Evolutionary conservation across 2,113 vertebrate genomes (phyloP).

Genomic region (Otocyon megalotis): DNA sequence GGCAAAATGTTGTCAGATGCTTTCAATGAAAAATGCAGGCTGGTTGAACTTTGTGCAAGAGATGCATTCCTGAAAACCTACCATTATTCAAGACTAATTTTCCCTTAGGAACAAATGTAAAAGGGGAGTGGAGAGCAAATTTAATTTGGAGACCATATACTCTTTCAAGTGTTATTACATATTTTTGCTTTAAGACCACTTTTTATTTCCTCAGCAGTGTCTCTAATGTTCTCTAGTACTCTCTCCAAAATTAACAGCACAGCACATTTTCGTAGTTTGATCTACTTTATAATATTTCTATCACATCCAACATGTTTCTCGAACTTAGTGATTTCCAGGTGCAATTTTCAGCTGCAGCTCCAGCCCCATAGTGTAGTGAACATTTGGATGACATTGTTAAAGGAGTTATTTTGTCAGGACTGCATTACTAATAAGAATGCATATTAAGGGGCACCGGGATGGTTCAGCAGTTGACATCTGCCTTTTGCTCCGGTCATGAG

Average conservation of each 20-base stretch:
- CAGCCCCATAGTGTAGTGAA: background rate
- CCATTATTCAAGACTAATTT: slow-evolving; percentile 32
- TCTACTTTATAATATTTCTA: background rate
- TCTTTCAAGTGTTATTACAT: background rate
- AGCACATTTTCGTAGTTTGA: background rate
- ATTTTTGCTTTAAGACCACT: slow-evolving; percentile 44
- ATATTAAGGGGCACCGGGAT: background rate
- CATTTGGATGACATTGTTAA: background rate
- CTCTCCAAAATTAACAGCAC: slow-evolving; percentile 14
- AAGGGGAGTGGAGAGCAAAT: background rate
- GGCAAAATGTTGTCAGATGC: slow-evolving; percentile 12
- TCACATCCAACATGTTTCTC: background rate
- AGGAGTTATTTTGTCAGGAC: background rate
- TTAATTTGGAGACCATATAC: background rate
- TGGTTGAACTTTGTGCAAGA: slow-evolving; percentile 3
- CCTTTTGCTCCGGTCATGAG: too few species aligned
- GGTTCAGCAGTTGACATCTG: too few species aligned
- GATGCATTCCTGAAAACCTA: slow-evolving; percentile 55
- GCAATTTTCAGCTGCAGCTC: background rate
- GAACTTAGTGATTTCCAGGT: background rate
- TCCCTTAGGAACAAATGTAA: background rate
- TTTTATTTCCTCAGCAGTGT: slow-evolving; percentile 14
- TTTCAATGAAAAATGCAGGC: slow-evolving; percentile 53
- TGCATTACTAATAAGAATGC: background rate
- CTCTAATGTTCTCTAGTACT: background rate